Evolutionary conservation across 2,797 vertebrate genomes (phyloP).

Genomic region (Halcyon leucocephala): DNA sequence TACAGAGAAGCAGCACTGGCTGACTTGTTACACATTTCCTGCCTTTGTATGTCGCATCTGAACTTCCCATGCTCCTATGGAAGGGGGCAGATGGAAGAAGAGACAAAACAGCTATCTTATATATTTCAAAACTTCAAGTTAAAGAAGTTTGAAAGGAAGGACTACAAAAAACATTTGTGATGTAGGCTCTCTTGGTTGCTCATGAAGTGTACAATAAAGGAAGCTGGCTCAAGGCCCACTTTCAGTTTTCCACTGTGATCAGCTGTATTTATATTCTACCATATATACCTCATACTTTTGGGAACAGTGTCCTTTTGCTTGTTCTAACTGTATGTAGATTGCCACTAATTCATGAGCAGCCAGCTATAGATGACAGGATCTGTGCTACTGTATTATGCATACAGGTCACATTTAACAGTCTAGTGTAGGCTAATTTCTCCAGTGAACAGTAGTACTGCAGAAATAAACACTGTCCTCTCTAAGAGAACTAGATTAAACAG

Average conservation of each 20-base stretch:
- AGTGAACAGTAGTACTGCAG: not conserved
- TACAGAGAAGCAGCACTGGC: not conserved
- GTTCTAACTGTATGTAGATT: not conserved
- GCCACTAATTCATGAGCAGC: not conserved
- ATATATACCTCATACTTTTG: not conserved
- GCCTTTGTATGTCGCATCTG: slow-evolving; percentile 20
- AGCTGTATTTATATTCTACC: not conserved
- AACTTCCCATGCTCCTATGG: slow-evolving; percentile 54
- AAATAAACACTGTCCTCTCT: not conserved
- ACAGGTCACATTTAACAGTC: slow-evolving; percentile 4
- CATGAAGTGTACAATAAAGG: not conserved
- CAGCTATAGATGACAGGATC: not conserved
- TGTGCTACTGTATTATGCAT: not conserved
- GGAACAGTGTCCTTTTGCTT: not conserved
- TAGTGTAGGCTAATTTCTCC: not conserved
- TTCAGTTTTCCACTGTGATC: not conserved
- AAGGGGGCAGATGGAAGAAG: not conserved
- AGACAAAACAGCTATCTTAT: not conserved
- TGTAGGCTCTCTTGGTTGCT: not conserved
- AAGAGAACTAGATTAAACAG: slow-evolving; percentile 43
- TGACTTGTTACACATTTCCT: slow-evolving; percentile 30
- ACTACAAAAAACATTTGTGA: not conserved
- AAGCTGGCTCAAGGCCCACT: not conserved
- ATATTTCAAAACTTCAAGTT: not conserved
- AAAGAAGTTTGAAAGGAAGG: not conserved